These are phyloP conservation scores for Hololepta plana DNA, from an alignment of 2,888 invertebrate species.

Conservation along the genomic window DNA sequence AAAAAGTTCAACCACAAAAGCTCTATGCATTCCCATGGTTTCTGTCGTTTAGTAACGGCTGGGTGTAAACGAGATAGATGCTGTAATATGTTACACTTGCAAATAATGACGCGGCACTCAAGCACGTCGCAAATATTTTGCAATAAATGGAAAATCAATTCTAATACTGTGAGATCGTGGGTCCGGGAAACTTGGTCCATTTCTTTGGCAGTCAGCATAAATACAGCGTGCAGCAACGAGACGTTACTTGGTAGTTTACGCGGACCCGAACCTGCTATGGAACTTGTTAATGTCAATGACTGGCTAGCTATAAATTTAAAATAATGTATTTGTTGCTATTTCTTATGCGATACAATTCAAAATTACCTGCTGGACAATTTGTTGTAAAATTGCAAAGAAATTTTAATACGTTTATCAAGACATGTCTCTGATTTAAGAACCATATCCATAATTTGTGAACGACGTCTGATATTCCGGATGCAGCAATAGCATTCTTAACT, in stretches of 20 bases:
- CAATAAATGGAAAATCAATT: slow-evolving; percentile 30
- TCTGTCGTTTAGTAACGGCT: slow-evolving; percentile 30
- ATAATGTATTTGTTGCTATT: no score
- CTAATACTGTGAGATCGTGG: slow-evolving; percentile 27
- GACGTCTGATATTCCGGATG: slow-evolving; percentile 35
- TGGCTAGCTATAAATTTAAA: slow-evolving; percentile 26
- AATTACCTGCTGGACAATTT: slow-evolving; percentile 38
- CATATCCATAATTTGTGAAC: slow-evolving; percentile 49
- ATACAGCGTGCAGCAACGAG: slow-evolving; percentile 33
- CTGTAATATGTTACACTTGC: slow-evolving; percentile 36
- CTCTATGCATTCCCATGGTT: slow-evolving; percentile 34
- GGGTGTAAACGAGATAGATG: slow-evolving; percentile 32
- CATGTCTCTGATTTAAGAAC: slow-evolving; percentile 37
- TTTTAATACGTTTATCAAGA: slow-evolving; percentile 34
- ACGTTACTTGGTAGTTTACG: slow-evolving; percentile 30
- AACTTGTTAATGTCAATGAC: slow-evolving; percentile 31
- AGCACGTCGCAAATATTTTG: slow-evolving; percentile 34
- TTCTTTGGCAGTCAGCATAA: slow-evolving; percentile 30
- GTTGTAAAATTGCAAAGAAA: slow-evolving; percentile 44
- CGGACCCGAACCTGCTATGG: slow-evolving; percentile 30
- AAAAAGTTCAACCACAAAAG: slow-evolving; percentile 33
- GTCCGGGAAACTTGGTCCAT: slow-evolving; percentile 30
- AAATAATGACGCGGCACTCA: slow-evolving; percentile 40
- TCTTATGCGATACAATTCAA: slow-evolving; percentile 3
- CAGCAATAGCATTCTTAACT: slow-evolving; percentile 37